These are phyloP conservation scores for Colinus virginianus DNA, from an alignment of 2,113 vertebrate genomes.

Conservation along the genomic window DNA sequence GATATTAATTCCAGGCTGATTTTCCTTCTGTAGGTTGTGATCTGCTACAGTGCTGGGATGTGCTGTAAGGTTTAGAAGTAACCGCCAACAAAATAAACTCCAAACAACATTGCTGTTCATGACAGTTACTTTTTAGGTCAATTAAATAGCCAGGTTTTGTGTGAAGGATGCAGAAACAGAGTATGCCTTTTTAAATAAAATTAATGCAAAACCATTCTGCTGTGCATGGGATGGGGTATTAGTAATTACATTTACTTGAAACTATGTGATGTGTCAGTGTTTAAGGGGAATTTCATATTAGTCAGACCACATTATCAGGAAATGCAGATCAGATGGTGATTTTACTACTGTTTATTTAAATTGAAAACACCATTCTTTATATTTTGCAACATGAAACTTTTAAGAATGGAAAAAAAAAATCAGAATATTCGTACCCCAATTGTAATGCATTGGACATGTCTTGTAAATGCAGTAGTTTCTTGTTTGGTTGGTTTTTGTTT, in stretches of 20 bases:
- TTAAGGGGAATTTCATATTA: background rate
- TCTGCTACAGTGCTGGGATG: background rate
- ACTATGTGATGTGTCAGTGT: background rate
- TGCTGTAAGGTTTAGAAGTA: background rate
- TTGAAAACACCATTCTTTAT: background rate
- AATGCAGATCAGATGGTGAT: background rate
- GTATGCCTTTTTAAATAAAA: background rate
- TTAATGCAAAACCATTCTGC: background rate
- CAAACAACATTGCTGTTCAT: accelerated
- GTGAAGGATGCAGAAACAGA: background rate
- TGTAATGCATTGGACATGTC: background rate
- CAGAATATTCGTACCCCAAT: background rate
- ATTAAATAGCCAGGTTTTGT: background rate
- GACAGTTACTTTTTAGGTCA: background rate
- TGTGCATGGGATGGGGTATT: background rate
- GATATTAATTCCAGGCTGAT: background rate
- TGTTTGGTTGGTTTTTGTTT: background rate
- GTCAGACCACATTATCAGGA: background rate
- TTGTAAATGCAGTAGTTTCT: background rate
- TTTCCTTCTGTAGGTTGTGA: background rate
- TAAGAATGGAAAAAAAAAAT: background rate
- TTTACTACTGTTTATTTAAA: background rate
- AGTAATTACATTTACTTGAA: background rate
- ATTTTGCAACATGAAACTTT: background rate
- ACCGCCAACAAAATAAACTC: background rate